Evolutionary conservation across 2,888 invertebrate species (phyloP).

Genomic region (Mechanitis mazaeus): DNA sequence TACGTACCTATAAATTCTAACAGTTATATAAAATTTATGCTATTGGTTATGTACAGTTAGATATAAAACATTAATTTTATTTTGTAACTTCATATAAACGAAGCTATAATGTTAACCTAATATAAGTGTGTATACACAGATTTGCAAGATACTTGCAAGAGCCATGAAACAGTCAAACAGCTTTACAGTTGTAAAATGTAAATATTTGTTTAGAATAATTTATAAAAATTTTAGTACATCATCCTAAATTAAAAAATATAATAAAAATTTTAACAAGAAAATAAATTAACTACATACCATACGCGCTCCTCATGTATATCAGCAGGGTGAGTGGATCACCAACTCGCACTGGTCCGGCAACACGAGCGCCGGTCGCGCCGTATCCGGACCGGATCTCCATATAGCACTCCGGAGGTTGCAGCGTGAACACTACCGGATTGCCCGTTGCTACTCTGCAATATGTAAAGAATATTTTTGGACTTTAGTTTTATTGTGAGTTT

Average conservation of each 20-base stretch:
- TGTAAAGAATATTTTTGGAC: slow-evolving; percentile 13
- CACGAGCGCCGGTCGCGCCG: slow-evolving; percentile 89
- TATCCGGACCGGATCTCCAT: slow-evolving; percentile 97
- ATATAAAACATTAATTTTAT: neutral
- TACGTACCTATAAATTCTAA: slow-evolving; percentile 1
- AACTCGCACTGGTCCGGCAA: slow-evolving; percentile 92
- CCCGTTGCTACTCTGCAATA: slow-evolving; percentile 90
- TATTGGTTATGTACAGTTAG: slow-evolving; percentile 6
- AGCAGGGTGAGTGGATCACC: slow-evolving; percentile 94
- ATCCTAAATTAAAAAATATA: neutral
- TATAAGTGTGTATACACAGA: too few relatives aligned
- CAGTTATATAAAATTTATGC: slow-evolving; percentile 7
- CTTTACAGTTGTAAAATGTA: too few relatives aligned
- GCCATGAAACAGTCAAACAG: too few relatives aligned
- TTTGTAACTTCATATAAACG: too few relatives aligned
- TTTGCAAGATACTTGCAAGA: too few relatives aligned
- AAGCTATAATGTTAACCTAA: too few relatives aligned
- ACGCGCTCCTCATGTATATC: slow-evolving; percentile 96
- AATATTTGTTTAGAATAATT: too few relatives aligned
- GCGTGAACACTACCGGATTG: slow-evolving; percentile 94
- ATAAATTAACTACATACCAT: slow-evolving; percentile 77
- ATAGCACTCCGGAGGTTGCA: slow-evolving; percentile 95
- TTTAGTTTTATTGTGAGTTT: neutral
- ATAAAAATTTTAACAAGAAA: neutral
- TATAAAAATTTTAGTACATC: too few relatives aligned